Conservation (phyloP, 2,888 invertebrate species). For the Physocephala rufipes region DNA sequence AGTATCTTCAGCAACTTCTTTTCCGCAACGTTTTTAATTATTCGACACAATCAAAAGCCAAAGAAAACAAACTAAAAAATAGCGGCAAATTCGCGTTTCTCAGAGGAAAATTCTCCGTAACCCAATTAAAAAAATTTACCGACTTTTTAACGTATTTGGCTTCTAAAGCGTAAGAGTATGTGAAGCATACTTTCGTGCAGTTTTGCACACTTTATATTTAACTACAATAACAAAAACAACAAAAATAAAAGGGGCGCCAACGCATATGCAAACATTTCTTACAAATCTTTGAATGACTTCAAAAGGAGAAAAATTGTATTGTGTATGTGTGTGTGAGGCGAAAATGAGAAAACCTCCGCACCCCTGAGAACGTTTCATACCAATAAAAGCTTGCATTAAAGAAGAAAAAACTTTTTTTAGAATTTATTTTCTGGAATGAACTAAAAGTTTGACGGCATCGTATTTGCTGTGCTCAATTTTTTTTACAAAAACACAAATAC, state of each 20-base stretch:
- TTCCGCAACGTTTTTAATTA: no score
- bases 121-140: constrained; percentile 19
- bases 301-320: neutral
- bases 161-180: no score
- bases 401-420: no score
- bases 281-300: neutral
- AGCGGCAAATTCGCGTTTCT: no score
- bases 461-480: constrained; percentile 15
- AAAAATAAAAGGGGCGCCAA: no score
- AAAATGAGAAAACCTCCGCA: neutral
- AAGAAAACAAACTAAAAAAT: no score
- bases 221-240: neutral
- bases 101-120: constrained; percentile 11
- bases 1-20: no score
- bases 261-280: neutral
- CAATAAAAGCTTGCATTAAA: constrained; percentile 9
- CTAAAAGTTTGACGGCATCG: neutral
- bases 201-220: neutral
- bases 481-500: neutral
- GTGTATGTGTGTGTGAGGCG: no score
- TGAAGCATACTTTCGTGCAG: neutral
- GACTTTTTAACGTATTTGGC: constrained; percentile 7
- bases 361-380: neutral
- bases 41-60: no score
- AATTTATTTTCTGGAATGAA: neutral